Evolutionary conservation across 1,140 invertebrate species (phyloP), one percentile per base, ranked within the genome.

Genomic region (Aphelinus atriplicis): DNA sequence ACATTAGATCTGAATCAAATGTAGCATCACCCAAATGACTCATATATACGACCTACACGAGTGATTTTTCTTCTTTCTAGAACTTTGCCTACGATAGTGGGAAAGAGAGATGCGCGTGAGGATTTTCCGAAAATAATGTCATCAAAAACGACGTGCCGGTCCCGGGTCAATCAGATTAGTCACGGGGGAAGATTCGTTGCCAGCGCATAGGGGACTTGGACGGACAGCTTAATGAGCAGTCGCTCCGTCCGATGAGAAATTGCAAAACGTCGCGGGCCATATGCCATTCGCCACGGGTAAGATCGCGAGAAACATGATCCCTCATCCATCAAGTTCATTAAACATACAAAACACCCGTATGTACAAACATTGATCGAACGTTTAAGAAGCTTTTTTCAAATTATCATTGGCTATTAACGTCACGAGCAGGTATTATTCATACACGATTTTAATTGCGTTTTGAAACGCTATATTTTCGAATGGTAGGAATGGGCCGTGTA

Each of bases 181-280:
- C 26, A 56, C 43, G 26, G 47, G 43, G 55, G 45, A 9, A 66
- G 51, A 45, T 26, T 26, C 26, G 26, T 26, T 26, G 26, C 26
- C 26, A 42, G 51, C 0, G 51, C 26, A 26, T 10, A 53, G 6
- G 42, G 51, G 55, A 5, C 7, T 6, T 46, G 10, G 50, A 47
- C 62, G 70, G 70, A 72, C 70, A 72, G 53, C 65, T 72, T 72
- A 72, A 72, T 72, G 65, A 72, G 70, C 48, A 72, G 45, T 10
- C 53, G 7, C 26, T 72, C 26, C 70, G 61, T 55, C 42, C 26
- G 26, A 57, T 72, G 70, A 72, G 70, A 72, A 72, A 72, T 72
- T 72, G 62, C 70, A 10, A 56, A 57, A 56, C 70, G 53, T 63
- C 60, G 43, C 42, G 26, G 26, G 61, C 26, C n/a, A 6, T 43